Conservation (phyloP, 1,140 invertebrate species). For the Drosophila tristis region DNA sequence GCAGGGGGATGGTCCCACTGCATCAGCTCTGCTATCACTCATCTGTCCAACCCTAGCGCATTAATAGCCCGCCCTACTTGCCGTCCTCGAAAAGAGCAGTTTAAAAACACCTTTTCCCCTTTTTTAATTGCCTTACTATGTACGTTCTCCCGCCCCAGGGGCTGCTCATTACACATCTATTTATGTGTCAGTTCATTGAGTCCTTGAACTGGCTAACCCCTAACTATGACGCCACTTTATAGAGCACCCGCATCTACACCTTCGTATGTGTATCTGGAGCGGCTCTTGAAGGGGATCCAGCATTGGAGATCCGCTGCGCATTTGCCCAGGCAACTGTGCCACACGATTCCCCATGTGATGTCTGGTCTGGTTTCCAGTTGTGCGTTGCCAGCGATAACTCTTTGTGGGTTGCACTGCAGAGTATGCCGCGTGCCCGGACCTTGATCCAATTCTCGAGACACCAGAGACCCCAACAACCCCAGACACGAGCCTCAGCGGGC, state of each 20-base stretch:
- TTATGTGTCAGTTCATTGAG: constrained; percentile 54
- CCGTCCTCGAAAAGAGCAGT: constrained; percentile 17
- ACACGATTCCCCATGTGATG: constrained; percentile 61
- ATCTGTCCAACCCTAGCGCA: constrained; percentile 2
- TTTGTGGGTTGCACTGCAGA: constrained; percentile 44
- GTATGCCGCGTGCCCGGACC: constrained; percentile 30
- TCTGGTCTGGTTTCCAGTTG: constrained; percentile 53
- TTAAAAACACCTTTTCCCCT: constrained; percentile 26
- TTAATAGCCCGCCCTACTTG: background rate
- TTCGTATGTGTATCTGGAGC: constrained; percentile 16
- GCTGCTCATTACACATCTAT: constrained; percentile 32
- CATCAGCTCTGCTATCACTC: background rate
- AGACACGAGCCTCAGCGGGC: constrained; percentile 18
- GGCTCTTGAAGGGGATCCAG: constrained; percentile 7
- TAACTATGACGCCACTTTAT: constrained; percentile 33
- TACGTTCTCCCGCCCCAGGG: background rate
- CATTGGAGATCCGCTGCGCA: constrained; percentile 31
- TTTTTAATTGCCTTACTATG: constrained; percentile 8
- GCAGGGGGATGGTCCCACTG: background rate
- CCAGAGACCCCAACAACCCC: constrained; percentile 21
- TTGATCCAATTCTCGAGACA: constrained; percentile 75
- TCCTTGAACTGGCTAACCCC: constrained; percentile 64
- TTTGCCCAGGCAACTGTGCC: constrained; percentile 75
- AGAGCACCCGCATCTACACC: constrained; percentile 21
- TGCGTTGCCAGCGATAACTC: constrained; percentile 70